Evolutionary conservation across 2,888 invertebrate species (phyloP).

Genomic region (Eledona agricola): DNA sequence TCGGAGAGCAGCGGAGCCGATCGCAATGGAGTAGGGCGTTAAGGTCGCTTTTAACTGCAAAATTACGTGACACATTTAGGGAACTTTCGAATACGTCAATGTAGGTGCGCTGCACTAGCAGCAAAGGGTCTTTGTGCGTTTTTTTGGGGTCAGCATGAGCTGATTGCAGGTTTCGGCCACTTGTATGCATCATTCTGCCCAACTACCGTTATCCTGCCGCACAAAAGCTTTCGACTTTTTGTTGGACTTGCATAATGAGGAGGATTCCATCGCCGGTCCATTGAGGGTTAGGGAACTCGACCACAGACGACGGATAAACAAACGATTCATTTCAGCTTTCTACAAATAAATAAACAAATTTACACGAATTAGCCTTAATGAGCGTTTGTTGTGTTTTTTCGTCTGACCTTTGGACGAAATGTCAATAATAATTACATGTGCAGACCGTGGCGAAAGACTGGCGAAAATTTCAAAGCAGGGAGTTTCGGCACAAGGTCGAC

Average conservation of each 20-base stretch:
- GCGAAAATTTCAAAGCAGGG: conserved; percentile 14
- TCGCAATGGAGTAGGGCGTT: conserved; percentile 1
- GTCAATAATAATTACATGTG: conserved; percentile 24
- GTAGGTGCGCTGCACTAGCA: conserved; percentile 7
- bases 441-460: conserved; percentile 9
- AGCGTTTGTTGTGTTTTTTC: conserved; percentile 16
- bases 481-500: conserved; percentile 23
- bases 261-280: conserved; percentile 24
- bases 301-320: conserved; percentile 21
- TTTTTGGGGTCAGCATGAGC: conserved; percentile 11
- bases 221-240: conserved; percentile 32
- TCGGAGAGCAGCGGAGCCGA: conserved; percentile 1
- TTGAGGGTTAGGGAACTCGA: conserved; percentile 13
- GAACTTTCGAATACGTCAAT: conserved; percentile 28
- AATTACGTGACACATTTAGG: conserved; percentile 30
- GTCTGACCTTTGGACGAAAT: conserved; percentile 17
- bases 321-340: conserved; percentile 20
- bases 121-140: conserved; percentile 10
- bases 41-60: conserved; percentile 21
- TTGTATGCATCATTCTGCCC: conserved; percentile 21
- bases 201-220: conserved; percentile 32
- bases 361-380: conserved; percentile 19
- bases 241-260: conserved; percentile 33
- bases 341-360: conserved; percentile 23
- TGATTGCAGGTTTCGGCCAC: conserved; percentile 25